phyloP scores from a whole-genome alignment of 1,140 invertebrate species.

The Anastrepha obliqua region DNA sequence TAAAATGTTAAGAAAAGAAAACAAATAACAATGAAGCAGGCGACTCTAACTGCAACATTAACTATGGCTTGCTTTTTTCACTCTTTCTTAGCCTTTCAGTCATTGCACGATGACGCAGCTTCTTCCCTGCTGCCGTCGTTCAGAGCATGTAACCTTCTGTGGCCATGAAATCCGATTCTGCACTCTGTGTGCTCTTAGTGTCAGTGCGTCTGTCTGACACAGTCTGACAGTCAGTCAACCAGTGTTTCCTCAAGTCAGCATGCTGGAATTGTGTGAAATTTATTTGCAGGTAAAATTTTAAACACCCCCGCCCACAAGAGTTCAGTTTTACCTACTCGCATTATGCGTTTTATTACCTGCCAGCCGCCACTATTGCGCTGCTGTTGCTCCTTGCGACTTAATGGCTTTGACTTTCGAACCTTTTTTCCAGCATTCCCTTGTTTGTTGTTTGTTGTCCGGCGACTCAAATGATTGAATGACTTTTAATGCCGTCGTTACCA shows the following conservation, averaged over 20 bases:
- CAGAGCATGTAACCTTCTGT: background rate
- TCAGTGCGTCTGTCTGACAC: background rate
- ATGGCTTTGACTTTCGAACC: constrained; percentile 43
- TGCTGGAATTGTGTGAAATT: background rate
- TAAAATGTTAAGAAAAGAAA: constrained; percentile 10
- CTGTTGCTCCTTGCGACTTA: constrained; percentile 20
- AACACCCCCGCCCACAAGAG: constrained; percentile 31
- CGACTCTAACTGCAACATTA: constrained; percentile 20
- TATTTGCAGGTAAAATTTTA: constrained; percentile 29
- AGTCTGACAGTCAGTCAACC: background rate
- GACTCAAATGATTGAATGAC: constrained; percentile 39
- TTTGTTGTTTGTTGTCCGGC: constrained; percentile 38
- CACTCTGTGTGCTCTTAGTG: background rate
- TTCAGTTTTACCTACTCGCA: background rate
- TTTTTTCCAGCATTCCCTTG: constrained; percentile 14
- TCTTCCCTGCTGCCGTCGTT: background rate
- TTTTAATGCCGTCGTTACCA: constrained; percentile 35
- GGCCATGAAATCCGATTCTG: background rate
- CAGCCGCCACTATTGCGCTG: background rate
- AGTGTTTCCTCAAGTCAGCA: background rate
- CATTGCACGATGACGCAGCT: background rate
- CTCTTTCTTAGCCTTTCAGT: background rate
- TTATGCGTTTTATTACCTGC: constrained; percentile 49
- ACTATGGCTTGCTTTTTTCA: background rate
- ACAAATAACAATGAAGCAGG: background rate